Evolutionary conservation across 2,797 vertebrate species (phyloP).

Genomic region (Heterohyrax brucei): DNA sequence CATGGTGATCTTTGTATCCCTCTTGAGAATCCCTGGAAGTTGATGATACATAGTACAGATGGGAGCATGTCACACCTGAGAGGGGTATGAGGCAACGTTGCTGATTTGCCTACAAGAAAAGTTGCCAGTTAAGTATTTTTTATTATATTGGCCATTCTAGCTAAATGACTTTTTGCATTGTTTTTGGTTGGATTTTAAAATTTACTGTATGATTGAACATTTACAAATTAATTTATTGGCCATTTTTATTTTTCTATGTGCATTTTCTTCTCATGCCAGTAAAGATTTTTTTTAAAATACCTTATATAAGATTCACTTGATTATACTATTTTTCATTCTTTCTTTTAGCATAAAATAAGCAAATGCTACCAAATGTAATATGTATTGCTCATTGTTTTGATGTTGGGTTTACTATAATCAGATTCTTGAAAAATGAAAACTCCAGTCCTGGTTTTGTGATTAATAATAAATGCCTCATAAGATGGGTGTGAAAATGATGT

Average conservation of each 20-base stretch:
- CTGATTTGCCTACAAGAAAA: slow-evolving; percentile 24
- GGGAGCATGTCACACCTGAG: neutral
- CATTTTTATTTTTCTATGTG: slow-evolving; percentile 65
- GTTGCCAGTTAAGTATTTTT: slow-evolving; percentile 53
- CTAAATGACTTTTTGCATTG: slow-evolving; percentile 36
- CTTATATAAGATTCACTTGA: slow-evolving; percentile 8
- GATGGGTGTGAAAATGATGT: slow-evolving; percentile 72
- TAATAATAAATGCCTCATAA: slow-evolving; percentile 57
- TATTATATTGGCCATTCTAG: slow-evolving; percentile 27
- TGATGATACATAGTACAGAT: neutral
- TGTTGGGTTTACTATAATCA: slow-evolving; percentile 65
- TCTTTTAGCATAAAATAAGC: slow-evolving; percentile 59
- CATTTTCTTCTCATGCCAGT: slow-evolving; percentile 71
- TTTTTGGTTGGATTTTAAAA: slow-evolving; percentile 52
- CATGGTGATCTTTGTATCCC: neutral
- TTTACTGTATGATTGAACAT: slow-evolving; percentile 41
- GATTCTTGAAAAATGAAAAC: slow-evolving; percentile 74
- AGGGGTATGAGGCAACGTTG: neutral
- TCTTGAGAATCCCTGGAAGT: neutral
- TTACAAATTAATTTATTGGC: slow-evolving; percentile 27
- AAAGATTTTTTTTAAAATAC: neutral
- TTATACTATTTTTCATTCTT: slow-evolving; percentile 32
- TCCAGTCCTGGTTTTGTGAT: slow-evolving; percentile 7
- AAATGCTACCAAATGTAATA: slow-evolving; percentile 56
- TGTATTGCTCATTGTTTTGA: slow-evolving; percentile 24